Evolutionary conservation across 2,888 invertebrate species (phyloP).

Genomic region (Argyra leucocephala): DNA sequence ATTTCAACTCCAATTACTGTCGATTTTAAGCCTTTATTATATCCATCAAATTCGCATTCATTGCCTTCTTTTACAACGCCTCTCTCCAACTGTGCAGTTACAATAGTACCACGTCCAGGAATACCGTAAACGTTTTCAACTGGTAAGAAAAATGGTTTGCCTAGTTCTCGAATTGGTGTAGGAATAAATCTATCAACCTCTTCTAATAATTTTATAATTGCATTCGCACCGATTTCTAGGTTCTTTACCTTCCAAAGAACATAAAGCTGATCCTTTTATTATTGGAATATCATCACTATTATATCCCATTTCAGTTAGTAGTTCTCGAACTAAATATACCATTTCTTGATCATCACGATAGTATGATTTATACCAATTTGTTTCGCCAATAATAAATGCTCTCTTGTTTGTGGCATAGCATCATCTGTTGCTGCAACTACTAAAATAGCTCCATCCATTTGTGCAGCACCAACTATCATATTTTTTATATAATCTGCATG

Average conservation of each 20-base stretch:
- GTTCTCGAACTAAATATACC: conserved; percentile 87
- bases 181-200: conserved; percentile 80
- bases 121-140: conserved; percentile 89
- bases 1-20: conserved; percentile 85
- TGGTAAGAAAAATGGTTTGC: conserved; percentile 89
- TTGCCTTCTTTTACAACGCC: conserved; percentile 43
- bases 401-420: conserved; percentile 96
- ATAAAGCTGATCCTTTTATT: conserved; percentile 48
- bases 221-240: conserved; percentile 77
- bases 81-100: conserved; percentile 55
- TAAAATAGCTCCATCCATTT: conserved; percentile 97
- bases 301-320: conserved; percentile 90
- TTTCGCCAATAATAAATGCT: conserved; percentile 90
- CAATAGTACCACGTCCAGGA: conserved; percentile 88
- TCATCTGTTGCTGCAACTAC: conserved; percentile 98
- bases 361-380: conserved; percentile 91
- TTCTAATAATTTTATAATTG: conserved; percentile 70
- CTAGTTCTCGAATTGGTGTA: conserved; percentile 75
- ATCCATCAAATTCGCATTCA: conserved; percentile 86
- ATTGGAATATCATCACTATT: conserved; percentile 83
- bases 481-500: conserved; percentile 99
- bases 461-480: conserved; percentile 97
- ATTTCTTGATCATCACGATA: conserved; percentile 89
- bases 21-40: conserved; percentile 63
- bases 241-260: conserved; percentile 44